These are phyloP conservation scores for Encarsia formosa DNA, from an alignment of 2,888 invertebrate genomes.

Conservation along the genomic window DNA sequence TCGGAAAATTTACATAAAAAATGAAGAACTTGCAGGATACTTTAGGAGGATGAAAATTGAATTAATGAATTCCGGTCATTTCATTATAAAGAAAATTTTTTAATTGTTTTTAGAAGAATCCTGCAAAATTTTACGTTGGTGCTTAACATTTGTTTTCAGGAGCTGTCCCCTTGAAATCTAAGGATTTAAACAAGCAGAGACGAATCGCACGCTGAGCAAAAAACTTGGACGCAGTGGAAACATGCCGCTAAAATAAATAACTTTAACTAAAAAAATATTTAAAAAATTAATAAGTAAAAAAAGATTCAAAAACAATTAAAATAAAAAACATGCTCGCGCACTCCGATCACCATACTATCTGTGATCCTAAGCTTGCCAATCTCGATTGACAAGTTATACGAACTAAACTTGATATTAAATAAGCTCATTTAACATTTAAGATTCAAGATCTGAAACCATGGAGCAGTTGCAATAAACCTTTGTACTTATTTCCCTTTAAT, in stretches of 20 bases:
- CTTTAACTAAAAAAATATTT: constrained; percentile 7
- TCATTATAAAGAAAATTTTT: too few relatives aligned
- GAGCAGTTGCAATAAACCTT: constrained; percentile 17
- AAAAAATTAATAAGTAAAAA: constrained; percentile 21
- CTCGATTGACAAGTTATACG: constrained; percentile 44
- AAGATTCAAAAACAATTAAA: constrained; percentile 29
- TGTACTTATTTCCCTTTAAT: not conserved
- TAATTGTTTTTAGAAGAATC: too few relatives aligned
- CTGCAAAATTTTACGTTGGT: constrained; percentile 22
- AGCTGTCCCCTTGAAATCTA: constrained; percentile 52
- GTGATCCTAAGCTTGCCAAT: constrained; percentile 48
- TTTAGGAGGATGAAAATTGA: not conserved
- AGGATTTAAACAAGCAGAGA: constrained; percentile 46
- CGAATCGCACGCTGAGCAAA: constrained; percentile 36
- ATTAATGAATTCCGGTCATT: not conserved
- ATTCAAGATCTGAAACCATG: constrained; percentile 25
- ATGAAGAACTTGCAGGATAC: too few relatives aligned
- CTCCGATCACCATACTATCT: constrained; percentile 51
- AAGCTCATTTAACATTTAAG: constrained; percentile 26
- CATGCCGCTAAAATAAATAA: constrained; percentile 29
- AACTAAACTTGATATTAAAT: constrained; percentile 47
- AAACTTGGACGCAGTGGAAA: constrained; percentile 12
- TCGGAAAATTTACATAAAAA: too few relatives aligned
- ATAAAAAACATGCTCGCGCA: constrained; percentile 42
- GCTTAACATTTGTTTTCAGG: constrained; percentile 48